Conservation (phyloP, 2,888 invertebrate genomes). For the Drosophila nigricruria region DNA sequence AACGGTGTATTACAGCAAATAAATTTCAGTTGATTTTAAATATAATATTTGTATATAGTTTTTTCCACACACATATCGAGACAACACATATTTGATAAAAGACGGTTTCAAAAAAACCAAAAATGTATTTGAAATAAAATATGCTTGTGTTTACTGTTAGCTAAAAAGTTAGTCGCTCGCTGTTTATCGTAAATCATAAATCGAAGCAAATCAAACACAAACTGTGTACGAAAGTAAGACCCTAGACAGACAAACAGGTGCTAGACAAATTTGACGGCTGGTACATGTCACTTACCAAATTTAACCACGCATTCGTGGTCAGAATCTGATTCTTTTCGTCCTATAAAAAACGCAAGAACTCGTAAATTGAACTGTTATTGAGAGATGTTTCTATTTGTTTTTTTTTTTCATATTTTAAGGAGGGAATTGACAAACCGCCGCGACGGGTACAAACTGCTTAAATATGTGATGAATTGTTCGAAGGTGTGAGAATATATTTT, state of each 20-base stretch:
- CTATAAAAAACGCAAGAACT: conserved; percentile 88
- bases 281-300: conserved; percentile 95
- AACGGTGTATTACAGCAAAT: conserved; percentile 59
- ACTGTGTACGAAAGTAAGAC: background rate
- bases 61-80: conserved; percentile 70
- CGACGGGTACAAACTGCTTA: conserved; percentile 16
- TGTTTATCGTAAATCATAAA: conserved; percentile 31
- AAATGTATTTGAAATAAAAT: conserved; percentile 21
- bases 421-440: conserved; percentile 27
- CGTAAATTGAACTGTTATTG: conserved; percentile 49
- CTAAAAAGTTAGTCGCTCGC: conserved; percentile 56
- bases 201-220: conserved; percentile 19
- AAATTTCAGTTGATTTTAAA: conserved; percentile 31
- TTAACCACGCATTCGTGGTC: conserved; percentile 99
- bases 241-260: conserved; percentile 60
- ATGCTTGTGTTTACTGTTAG: conserved; percentile 49
- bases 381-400: conserved; percentile 23
- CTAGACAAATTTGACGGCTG: conserved; percentile 79
- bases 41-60: conserved; percentile 51
- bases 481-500: background rate
- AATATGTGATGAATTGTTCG: background rate
- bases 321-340: conserved; percentile 99
- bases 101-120: conserved; percentile 49
- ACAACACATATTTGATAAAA: conserved; percentile 69
- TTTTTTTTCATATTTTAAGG: conserved; percentile 14